These are phyloP conservation scores for Tricholauxania praeusta DNA, from an alignment of 2,888 invertebrate genomes.

Conservation along the genomic window DNA sequence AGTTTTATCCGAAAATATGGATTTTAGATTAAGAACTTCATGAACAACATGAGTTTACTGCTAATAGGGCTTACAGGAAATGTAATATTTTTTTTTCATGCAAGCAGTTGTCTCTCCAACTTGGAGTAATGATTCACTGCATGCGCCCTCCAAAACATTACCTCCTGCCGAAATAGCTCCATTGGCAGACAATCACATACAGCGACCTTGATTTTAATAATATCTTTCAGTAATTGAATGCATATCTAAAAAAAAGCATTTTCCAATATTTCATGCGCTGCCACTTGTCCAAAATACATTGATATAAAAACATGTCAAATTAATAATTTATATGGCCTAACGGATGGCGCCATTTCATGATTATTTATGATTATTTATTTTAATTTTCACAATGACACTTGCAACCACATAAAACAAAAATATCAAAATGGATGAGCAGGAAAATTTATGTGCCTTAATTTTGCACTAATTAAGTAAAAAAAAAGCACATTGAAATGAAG, in stretches of 20 bases:
- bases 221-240: too few relatives aligned
- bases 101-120: too few relatives aligned
- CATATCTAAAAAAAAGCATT: too few relatives aligned
- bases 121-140: background rate
- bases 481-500: background rate
- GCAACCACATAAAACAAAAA: background rate
- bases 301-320: constrained; percentile 44
- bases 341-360: constrained; percentile 50
- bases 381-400: constrained; percentile 41
- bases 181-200: too few relatives aligned
- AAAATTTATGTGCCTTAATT: constrained; percentile 36
- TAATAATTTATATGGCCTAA: constrained; percentile 48
- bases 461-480: constrained; percentile 32
- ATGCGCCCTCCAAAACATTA: background rate
- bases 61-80: too few relatives aligned
- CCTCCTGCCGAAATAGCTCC: background rate
- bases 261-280: too few relatives aligned
- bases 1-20: too few relatives aligned
- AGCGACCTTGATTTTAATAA: too few relatives aligned
- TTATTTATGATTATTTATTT: constrained; percentile 52
- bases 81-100: too few relatives aligned
- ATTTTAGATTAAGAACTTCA: too few relatives aligned
- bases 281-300: background rate
- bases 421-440: constrained; percentile 32
- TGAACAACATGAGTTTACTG: too few relatives aligned